Base-by-base conservation (phyloP, 2,888 invertebrate genomes). In the Omphaloscelis lunosa region DNA sequence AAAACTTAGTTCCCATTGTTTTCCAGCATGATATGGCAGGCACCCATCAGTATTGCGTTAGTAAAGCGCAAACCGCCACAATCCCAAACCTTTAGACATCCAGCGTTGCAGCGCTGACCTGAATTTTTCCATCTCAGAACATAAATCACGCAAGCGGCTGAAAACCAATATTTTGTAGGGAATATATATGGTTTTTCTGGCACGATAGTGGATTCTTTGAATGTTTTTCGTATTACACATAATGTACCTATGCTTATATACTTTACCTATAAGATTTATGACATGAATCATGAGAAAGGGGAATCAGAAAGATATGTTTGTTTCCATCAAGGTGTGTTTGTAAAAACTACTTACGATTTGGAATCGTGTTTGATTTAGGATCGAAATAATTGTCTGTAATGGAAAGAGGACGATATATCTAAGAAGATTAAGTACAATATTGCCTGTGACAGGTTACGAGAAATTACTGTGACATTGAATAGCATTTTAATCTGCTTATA, bases 101-200 rank as follows among this genome's bases (percentile, higher is more conserved):
- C 79, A 74, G 79, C 79, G 62, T 5, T 82, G 83, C 69, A 79
- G 77, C 62, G 70, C 48, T 77, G 77, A 81, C 74, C 85, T 70
- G 34, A 78, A 81, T 85, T 74, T 84, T 84, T 75, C 78, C 85
- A 48, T 78, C 77, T 69, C 70, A 39, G 51, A 74, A 74, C 61
- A 81, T 87, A 81, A 85, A 87, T 85, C 87, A 78, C 77, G 62
- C 70, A 70, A 80, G 73, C 73, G 72, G 61, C 70, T 81, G 82
- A 81, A 87, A 72, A 81, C 81, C 76, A 85, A 81, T 85, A 85
- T 85, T 87, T 85, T 72, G 77, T 78, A 41, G 53, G 53, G 59
- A 73, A 78, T 78, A 75, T 73, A 66, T 78, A 75, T 67, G 68
- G 76, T 78, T 78, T 77, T 74, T 72, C 66, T 61, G 48, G 39